phyloP scores from a whole-genome alignment of 2,888 invertebrate genomes.

The Drosophila pullipes region DNA sequence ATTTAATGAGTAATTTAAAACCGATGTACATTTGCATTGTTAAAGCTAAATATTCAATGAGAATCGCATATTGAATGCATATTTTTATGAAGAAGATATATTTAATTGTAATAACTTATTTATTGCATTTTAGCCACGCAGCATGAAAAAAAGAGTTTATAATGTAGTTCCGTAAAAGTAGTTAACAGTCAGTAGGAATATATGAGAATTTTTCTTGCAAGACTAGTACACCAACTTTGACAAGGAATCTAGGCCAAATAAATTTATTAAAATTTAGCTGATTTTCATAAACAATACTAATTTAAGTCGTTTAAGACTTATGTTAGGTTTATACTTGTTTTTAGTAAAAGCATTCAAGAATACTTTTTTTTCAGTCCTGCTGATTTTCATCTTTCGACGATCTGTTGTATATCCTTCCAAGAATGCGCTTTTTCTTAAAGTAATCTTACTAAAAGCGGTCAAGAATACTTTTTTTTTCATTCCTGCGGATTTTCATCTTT shows the following conservation, averaged over 20 bases:
- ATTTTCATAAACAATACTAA: neutral
- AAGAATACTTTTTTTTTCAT: no score
- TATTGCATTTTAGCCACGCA: neutral
- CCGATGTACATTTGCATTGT: neutral
- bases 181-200: neutral
- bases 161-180: neutral
- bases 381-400: slow-evolving; percentile 5
- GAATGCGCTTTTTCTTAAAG: no score
- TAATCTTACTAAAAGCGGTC: no score
- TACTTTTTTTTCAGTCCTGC: no score
- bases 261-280: neutral
- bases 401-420: no score
- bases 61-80: neutral
- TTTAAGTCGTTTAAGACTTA: neutral
- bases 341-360: neutral
- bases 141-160: neutral
- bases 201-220: no score
- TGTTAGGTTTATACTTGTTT: neutral
- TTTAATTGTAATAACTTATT: neutral
- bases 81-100: neutral
- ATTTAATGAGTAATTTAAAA: neutral
- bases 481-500: no score
- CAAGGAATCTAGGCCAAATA: neutral
- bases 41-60: neutral
- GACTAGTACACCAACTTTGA: neutral